Evolutionary conservation across 2,113 vertebrate genomes (phyloP), one percentile per base, ranked within the genome.

Genomic region (Atrichornis clamosus): DNA sequence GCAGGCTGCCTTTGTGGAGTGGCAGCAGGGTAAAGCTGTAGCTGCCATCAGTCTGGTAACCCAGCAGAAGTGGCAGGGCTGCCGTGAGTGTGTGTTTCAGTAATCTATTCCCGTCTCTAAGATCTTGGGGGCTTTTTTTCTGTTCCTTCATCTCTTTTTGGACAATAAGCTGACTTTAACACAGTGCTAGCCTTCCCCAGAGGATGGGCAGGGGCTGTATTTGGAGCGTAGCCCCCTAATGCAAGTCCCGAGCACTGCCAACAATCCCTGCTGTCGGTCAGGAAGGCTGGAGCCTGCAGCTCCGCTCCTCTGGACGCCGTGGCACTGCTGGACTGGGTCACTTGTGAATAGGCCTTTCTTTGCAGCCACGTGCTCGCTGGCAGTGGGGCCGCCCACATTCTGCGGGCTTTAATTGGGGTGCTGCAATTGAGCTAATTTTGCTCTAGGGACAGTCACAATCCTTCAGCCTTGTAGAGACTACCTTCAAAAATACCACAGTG

Each of bases 221-320:
- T 62, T 67, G 67, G 39, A 74, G 64, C 28, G 6, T 6, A 21
- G 55, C 28, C 70, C 33, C 19, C 26, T 58, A 15, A 20, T 8
- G 21, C 17, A 58, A 60, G n/a, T 35, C 58, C 18, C 0, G 0
- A 39, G 56, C 26, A 0, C 3, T 26, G 62, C 41, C 49, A 64
- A 4, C 69, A 55, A 2, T 53, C 27, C 41, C 39, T 60, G 33
- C 76, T 50, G 59, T 69, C 78, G 24, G 53, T 4, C 18, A 2
- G 73, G 24, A 70, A 23, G 70, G 22, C 63, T 52, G 47, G 13
- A 78, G 80, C 73, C 93, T 59, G 72, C 68, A 63, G 69, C 80
- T 58, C 60, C 1, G 0, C 58, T 55, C 28, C 67, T 41, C 41
- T 21, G 59, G 65, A 6, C 13, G 1, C 2, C 4, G 78, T 0